These are phyloP conservation scores for Corythornis madagascariensis DNA, from an alignment of 2,113 vertebrate genomes.

Conservation along the genomic window DNA sequence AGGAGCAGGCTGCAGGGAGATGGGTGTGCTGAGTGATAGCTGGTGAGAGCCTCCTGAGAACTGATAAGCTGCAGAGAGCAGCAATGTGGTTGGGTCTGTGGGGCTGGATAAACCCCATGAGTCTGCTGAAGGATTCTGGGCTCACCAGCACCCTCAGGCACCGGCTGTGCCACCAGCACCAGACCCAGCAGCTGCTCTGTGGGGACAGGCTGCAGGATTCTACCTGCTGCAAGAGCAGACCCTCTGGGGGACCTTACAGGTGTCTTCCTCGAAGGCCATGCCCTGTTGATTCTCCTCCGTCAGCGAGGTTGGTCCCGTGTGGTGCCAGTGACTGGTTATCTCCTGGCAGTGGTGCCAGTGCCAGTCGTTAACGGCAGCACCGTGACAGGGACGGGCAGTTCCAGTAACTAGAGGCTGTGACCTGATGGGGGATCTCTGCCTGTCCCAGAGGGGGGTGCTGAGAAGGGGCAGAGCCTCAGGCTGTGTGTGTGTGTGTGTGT, in stretches of 20 bases:
- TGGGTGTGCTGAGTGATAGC: background rate
- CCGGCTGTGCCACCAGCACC: fast-evolving
- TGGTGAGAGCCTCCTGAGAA: background rate
- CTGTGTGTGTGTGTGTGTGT: too few relatives aligned
- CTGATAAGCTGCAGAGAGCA: background rate
- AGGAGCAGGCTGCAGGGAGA: background rate
- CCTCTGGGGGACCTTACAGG: background rate
- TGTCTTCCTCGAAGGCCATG: background rate
- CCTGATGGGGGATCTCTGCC: background rate
- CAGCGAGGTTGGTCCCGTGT: background rate
- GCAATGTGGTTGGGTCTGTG: background rate
- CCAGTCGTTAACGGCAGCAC: fast-evolving
- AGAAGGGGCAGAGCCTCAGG: background rate
- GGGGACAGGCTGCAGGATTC: background rate
- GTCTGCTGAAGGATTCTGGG: background rate
- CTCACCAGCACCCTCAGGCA: fast-evolving
- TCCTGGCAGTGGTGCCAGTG: background rate
- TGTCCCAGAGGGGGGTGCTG: too few relatives aligned
- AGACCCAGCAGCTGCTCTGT: background rate
- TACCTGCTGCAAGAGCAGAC: background rate
- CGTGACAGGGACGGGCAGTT: background rate
- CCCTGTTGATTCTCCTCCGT: background rate
- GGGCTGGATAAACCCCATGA: background rate
- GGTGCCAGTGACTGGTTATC: background rate
- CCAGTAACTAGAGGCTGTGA: background rate